Evolutionary conservation across 64 coral and sea anemone genomes (phyloP), one percentile per base, ranked within the genome.

Genomic region (Platygyra sinensis): DNA sequence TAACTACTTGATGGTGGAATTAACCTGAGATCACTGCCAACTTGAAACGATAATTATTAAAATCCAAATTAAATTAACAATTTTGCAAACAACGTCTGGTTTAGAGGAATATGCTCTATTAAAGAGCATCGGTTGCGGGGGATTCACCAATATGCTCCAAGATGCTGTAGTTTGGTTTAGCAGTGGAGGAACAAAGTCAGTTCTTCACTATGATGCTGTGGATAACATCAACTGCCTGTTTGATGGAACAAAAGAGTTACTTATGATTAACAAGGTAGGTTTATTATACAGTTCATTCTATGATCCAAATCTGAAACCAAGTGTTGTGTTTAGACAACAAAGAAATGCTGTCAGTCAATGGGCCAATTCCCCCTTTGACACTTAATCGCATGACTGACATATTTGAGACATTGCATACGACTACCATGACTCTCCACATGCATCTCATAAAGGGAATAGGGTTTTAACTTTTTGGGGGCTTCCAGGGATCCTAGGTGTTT

Each of bases 211-310:
- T 89, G 97, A 99, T 91, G 78, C 91, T 67, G 91, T 99, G 79
- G 97, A 99, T 64, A 99, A 99, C 72, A 99, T 99, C n/a, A 99
- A 99, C 76, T 99, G 97, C 73, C 87, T 99, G 28, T 95, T 99
- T 74, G 95, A 94, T 95, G 97, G 97, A 71, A 99, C 78, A 63
- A 99, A 99, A 86, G 87, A 99, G 29, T 77, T 99, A 30, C 75
- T 95, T 74, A 93, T 99, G 97, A 83, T 95, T 72, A 94, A 99
- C 84, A 99, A 99, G 83, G 97, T 99, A 88, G 46, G 38, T 15
- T 60, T 5, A 69, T 20, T 9, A 25, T 6, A 39, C 3, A 60
- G 55, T 0, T 29, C 27, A 27, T 86, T 72, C 67, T 30, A 46
- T 67, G 63, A 33, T 52, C 24, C 25, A 54, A 10, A 4, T 42